Percentiles rank a stretch among this genome's conserved stretches.
Conservation (phyloP, 2,888 invertebrate species). For the Melitaea athalia region DNA sequence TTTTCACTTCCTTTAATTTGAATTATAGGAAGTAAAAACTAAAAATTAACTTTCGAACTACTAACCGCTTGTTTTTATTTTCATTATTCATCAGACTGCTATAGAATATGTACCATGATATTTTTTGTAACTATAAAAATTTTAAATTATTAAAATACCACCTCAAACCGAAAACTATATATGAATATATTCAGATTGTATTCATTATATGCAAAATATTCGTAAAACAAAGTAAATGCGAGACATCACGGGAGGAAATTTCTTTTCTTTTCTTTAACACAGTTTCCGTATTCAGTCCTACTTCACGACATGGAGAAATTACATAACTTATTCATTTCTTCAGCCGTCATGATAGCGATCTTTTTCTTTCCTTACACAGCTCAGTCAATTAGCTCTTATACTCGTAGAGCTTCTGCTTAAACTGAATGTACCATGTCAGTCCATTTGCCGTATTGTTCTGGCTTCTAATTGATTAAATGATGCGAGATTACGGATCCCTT, state of each 20-base stretch:
- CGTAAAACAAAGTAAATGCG: constrained; percentile 12
- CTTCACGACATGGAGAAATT: constrained; percentile 19
- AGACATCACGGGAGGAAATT: constrained; percentile 1
- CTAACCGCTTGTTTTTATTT: too few species aligned
- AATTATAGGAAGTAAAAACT: too few species aligned
- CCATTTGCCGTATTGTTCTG: constrained; percentile 28
- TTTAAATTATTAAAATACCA: not conserved
- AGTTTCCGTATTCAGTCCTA: constrained; percentile 3
- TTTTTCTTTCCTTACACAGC: constrained; percentile 18
- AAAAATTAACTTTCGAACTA: too few species aligned
- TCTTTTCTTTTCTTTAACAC: constrained; percentile 7
- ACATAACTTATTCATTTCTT: constrained; percentile 22
- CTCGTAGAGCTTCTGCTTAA: constrained; percentile 10
- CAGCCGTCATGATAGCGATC: constrained; percentile 18
- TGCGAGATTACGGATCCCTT: constrained; percentile 35
- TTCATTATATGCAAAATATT: constrained; percentile 11
- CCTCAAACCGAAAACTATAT: not conserved
- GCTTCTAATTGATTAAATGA: constrained; percentile 38
- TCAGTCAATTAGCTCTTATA: constrained; percentile 21
- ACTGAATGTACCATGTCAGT: constrained; percentile 17
- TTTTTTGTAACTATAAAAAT: too few species aligned
- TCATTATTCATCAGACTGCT: too few species aligned
- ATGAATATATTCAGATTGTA: constrained; percentile 8
- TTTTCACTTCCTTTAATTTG: too few species aligned
- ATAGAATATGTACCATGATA: too few species aligned